Conservation (phyloP, 2,113 vertebrate genomes). For the Ploceus nigricollis region DNA sequence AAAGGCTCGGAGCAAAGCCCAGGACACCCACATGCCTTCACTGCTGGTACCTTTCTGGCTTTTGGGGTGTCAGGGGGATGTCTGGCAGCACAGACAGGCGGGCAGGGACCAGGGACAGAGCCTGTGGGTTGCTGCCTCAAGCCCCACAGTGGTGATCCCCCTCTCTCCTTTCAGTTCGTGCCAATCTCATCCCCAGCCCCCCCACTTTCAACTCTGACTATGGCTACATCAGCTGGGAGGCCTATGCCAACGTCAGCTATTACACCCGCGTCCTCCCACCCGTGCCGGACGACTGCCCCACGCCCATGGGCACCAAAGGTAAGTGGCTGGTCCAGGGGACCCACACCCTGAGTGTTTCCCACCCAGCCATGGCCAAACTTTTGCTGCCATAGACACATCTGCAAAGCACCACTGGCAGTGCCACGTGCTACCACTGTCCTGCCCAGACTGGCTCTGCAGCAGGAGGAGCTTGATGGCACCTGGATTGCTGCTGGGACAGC, state of each 20-base stretch:
- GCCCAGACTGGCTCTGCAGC: neutral
- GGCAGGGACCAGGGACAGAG: neutral
- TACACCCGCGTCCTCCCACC: conserved; percentile 90
- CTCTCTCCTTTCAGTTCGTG: conserved; percentile 74
- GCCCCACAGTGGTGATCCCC: neutral
- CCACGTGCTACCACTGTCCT: neutral
- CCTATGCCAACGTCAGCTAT: conserved; percentile 87
- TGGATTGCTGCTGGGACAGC: neutral
- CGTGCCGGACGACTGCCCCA: conserved; percentile 85
- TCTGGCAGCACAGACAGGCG: neutral
- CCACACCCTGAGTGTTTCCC: neutral
- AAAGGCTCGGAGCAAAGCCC: neutral
- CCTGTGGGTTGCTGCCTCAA: neutral
- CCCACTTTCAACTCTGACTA: conserved; percentile 89
- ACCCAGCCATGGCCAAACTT: neutral
- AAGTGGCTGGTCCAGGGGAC: rapidly evolving
- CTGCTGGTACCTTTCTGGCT: neutral
- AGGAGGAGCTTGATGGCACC: neutral
- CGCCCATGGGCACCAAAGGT: conserved; percentile 91
- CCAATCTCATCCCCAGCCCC: conserved; percentile 88
- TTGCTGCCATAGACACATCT: neutral
- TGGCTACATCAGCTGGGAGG: conserved; percentile 91
- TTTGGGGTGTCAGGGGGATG: rapidly evolving
- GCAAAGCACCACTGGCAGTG: neutral
- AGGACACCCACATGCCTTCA: rapidly evolving